Conservation (phyloP, 2,888 invertebrate genomes). For the Perizoma flavofasciatum region DNA sequence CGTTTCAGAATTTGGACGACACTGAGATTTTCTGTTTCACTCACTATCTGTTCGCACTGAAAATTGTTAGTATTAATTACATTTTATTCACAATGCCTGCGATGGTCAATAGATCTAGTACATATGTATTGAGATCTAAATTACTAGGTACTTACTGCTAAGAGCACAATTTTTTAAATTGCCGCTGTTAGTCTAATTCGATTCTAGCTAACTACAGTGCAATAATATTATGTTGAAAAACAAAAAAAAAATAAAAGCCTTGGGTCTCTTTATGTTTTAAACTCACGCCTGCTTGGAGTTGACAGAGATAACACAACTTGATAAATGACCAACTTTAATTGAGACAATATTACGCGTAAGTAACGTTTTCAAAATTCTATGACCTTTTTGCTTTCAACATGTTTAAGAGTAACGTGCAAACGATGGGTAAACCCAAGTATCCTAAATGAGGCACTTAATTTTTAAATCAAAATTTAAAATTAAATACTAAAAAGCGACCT, state of each 20-base stretch:
- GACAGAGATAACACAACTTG: too few species aligned
- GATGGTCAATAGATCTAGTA: slow-evolving; percentile 18
- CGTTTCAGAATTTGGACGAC: too few species aligned
- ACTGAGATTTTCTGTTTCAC: slow-evolving; percentile 1
- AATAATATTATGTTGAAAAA: slow-evolving; percentile 7
- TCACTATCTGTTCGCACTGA: slow-evolving; percentile 1
- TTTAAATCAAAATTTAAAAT: slow-evolving; percentile 6
- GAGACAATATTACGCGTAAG: too few species aligned
- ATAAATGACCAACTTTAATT: too few species aligned
- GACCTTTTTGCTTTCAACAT: slow-evolving; percentile 1
- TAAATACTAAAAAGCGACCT: neutral
- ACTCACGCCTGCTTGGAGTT: too few species aligned
- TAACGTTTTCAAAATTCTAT: neutral
- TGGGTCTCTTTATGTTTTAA: neutral
- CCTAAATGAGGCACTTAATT: slow-evolving; percentile 27
- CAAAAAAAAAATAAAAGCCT: slow-evolving; percentile 7
- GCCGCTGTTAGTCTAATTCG: slow-evolving; percentile 8
- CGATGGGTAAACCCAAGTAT: slow-evolving; percentile 18
- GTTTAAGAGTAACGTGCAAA: slow-evolving; percentile 5
- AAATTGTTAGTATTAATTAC: slow-evolving; percentile 23
- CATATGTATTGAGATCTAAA: slow-evolving; percentile 23
- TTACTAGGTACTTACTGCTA: slow-evolving; percentile 16
- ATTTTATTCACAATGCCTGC: slow-evolving; percentile 24
- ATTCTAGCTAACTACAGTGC: slow-evolving; percentile 25
- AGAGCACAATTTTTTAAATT: slow-evolving; percentile 21